Evolutionary conservation across 2,113 vertebrate genomes (phyloP).

Genomic region (Larimichthys crocea): DNA sequence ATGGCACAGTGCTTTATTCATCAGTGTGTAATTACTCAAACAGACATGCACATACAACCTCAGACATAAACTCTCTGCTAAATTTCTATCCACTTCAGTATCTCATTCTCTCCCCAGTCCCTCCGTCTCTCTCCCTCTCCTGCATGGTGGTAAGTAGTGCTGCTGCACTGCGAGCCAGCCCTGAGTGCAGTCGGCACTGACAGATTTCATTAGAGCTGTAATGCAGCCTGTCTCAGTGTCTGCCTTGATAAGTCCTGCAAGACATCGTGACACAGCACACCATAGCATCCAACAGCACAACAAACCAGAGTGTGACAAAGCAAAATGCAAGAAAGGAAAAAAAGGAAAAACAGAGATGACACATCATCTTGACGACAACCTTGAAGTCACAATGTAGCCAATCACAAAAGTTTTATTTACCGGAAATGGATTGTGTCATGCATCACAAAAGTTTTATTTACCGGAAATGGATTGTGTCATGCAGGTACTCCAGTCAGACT

Average conservation of each 20-base stretch:
- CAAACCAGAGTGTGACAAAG: slow-evolving; percentile 50
- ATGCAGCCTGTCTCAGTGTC: slow-evolving; percentile 60
- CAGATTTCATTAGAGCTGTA: slow-evolving; percentile 72
- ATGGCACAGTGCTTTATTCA: slow-evolving; percentile 64
- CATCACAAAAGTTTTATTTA: background rate
- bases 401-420: background rate
- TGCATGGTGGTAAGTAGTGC: slow-evolving; percentile 43
- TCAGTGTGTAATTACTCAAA: slow-evolving; percentile 67
- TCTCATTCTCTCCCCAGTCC: background rate
- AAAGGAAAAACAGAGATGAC: background rate
- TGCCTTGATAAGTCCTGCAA: slow-evolving; percentile 65
- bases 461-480: background rate
- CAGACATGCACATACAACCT: slow-evolving; percentile 13
- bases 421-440: slow-evolving; percentile 6
- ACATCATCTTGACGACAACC: slow-evolving; percentile 21
- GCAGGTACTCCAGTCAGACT: background rate
- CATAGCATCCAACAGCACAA: background rate
- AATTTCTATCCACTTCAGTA: slow-evolving; percentile 32
- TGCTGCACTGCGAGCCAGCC: slow-evolving; percentile 48
- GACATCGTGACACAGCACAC: slow-evolving; percentile 59
- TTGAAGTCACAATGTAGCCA: background rate
- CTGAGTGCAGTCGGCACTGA: slow-evolving; percentile 65
- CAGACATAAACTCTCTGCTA: slow-evolving; percentile 12
- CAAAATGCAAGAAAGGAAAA: slow-evolving; percentile 19
- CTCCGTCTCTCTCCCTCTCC: slow-evolving; percentile 1